Base-by-base conservation (phyloP, 2,888 invertebrate genomes). In the Pachymerium ferrugineum region DNA sequence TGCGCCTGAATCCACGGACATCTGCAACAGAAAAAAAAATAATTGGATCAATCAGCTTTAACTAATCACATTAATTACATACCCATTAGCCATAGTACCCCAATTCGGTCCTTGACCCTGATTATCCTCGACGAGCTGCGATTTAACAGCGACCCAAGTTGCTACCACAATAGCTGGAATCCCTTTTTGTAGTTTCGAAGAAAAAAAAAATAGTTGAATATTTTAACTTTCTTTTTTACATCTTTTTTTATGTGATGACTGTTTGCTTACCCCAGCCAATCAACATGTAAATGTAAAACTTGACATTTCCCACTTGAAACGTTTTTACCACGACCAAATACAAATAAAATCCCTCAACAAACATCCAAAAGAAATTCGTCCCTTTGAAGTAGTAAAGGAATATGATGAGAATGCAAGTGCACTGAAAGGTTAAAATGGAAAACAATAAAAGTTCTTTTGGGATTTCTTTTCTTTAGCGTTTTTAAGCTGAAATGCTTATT, bases 281-380 rank as follows among this genome's bases (percentile, higher is more conserved):
- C 75, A 89, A 85, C 74, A 90, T 86, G 81, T 93, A 94, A 29
- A 92, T 88, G 80, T 89, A 87, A 75, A 93, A 86, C 80, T 91
- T 90, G 80, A 93, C 91, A 81, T 91, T 92, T 82, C 93, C 92
- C 16, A 92, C 89, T 69, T 90, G 91, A 79, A 93, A 90, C 1
- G 93, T 92, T 84, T 92, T 90, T 76, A 93, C 93, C 76, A 93
- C 94, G 79, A 94, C 84, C 86, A 93, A 90, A 82, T 93, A 94
- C 74, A 93, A 86, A 83, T 93, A 93, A 71, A 93, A 84, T 74
- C 93, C 93, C 92, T 77, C 35, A 14, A 70, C 72, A 42, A 74
- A 90, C 97, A 97, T 97, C 97, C 97, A 97, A 85, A 96, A 97
- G 86, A 97, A 97, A 82, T 94, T 96, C 19, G 96, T 94, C 79